Base-by-base conservation (phyloP, 2,113 vertebrate genomes). In the Eolophus roseicapilla region DNA sequence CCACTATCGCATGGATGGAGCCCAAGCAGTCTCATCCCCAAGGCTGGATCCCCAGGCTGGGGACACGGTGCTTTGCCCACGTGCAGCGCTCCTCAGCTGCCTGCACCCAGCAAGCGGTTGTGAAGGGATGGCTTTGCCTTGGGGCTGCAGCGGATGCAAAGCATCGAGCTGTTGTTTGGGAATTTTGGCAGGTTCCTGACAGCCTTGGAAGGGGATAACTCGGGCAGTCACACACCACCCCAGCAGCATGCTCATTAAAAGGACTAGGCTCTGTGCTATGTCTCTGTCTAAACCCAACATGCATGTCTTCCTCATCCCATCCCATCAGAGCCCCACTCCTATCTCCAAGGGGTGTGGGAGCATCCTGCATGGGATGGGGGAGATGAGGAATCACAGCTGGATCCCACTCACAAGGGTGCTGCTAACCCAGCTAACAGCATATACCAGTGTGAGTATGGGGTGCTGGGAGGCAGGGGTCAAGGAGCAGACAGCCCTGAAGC, bases 1-100 rank as follows among this genome's bases (percentile, higher is more conserved):
- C 27, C 37, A 2, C 18, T 67, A 3, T 8, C 0, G 0, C 31
- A 4, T 2, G 28, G 23, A 49, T 1, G 0, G 31, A 64, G 37
- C 33, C 37, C 69, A 24, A 10, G 31, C 0, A 2, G 13, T 18
- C 68, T 37, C 39, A 24, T 41, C 17, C 55, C 47, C 7, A 2
- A 29, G 24, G 39, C 37, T 9, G 2, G 18, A 7, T 43, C 31
- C 53, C 11, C 2, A 1, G 11, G 13, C n/a, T 67, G 4, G 0
- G 59, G 25, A 28, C 3, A 3, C 3, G 0, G 43, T 2, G 1
- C 41, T 43, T 64, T 37, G 64, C 33, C 71, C 14, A 2, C 11
- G 0, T 28, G 43, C 50, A 17, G 17, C 3, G 1, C 29, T 68
- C 19, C 53, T 82, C 4, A 1, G 47, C 76, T n/a, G 57, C 44